These are phyloP conservation scores for Hemicordylus capensis DNA, from an alignment of 2,113 vertebrate species.

Conservation along the genomic window DNA sequence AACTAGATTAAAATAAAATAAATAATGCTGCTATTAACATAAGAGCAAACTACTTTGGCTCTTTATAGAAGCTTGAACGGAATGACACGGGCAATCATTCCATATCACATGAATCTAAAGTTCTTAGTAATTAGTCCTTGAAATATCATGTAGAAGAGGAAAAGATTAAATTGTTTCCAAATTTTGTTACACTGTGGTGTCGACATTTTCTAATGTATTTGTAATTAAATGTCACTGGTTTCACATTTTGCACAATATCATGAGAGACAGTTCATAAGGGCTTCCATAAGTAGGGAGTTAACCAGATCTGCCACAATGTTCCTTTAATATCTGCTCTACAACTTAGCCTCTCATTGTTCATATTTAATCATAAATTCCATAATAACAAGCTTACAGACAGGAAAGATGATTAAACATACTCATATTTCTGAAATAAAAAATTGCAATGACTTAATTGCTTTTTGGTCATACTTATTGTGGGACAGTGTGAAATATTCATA, in stretches of 20 bases:
- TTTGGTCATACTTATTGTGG: neutral
- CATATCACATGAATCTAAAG: neutral
- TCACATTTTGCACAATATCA: neutral
- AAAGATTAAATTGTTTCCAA: conserved; percentile 7
- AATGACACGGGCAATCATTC: neutral
- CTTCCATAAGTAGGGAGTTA: neutral
- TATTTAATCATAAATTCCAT: neutral
- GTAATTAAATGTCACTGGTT: neutral
- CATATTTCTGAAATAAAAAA: neutral
- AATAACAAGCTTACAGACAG: neutral
- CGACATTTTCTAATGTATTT: conserved; percentile 7
- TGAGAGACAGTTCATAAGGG: neutral
- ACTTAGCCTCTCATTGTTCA: neutral
- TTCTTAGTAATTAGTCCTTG: neutral
- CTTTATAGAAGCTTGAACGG: neutral
- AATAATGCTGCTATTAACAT: neutral
- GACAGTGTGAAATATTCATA: neutral
- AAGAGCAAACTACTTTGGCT: neutral
- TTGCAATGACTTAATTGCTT: neutral
- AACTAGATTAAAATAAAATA: neutral
- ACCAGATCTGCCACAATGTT: neutral
- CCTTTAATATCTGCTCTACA: neutral
- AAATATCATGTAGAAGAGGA: neutral
- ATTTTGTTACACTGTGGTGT: neutral
- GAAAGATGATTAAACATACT: neutral